phyloP scores from a whole-genome alignment of 2,113 vertebrate genomes.

The Lepus europaeus region DNA sequence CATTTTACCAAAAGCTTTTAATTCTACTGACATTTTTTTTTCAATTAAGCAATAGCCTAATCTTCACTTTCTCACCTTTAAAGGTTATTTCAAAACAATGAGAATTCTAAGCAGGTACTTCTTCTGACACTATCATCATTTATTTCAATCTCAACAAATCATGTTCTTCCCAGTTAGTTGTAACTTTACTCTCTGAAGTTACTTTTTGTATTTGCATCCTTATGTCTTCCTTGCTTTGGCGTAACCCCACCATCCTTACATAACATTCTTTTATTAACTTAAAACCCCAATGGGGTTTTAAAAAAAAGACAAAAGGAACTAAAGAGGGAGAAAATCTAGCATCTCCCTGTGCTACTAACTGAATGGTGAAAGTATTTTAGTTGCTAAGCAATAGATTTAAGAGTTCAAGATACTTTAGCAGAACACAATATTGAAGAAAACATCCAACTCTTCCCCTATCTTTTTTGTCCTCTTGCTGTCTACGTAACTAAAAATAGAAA shows the following conservation, averaged over 20 bases:
- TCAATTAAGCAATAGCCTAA: neutral
- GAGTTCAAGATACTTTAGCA: conserved; percentile 57
- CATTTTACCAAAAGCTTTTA: conserved; percentile 13
- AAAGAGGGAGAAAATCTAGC: conserved; percentile 13
- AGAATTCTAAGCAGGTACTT: neutral
- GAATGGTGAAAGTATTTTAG: conserved; percentile 65
- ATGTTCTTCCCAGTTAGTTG: neutral
- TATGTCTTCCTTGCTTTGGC: neutral
- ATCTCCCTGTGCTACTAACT: conserved; percentile 52
- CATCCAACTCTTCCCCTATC: neutral
- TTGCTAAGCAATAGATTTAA: conserved; percentile 72
- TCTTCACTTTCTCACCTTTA: neutral
- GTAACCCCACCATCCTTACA: neutral
- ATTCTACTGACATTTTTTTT: neutral
- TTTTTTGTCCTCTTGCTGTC: neutral
- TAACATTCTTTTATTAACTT: conserved; percentile 53
- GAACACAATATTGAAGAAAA: conserved; percentile 43
- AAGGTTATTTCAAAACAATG: neutral
- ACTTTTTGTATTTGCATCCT: neutral
- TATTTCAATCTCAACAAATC: neutral
- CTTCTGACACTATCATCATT: neutral
- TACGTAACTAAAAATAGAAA: conserved; percentile 59
- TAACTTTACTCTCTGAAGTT: conserved; percentile 33
- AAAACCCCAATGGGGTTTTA: conserved; percentile 29
- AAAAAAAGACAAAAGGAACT: conserved; percentile 35